A percentile compares a stretch with the other conserved stretches of the same genome.
phyloP scores from a whole-genome alignment of 2,113 vertebrate genomes.

The Mastomys natalensis region DNA sequence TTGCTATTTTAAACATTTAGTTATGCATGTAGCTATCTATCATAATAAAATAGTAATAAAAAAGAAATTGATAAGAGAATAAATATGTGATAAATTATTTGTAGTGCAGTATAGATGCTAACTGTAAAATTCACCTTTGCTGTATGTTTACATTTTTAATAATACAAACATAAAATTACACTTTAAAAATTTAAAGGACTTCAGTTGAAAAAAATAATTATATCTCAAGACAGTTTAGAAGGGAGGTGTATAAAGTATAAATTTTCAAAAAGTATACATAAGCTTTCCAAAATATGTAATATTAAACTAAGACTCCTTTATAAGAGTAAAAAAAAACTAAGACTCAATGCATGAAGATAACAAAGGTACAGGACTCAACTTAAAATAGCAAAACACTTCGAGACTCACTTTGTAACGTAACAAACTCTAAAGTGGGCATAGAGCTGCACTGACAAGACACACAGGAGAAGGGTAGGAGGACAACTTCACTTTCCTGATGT shows the following conservation, averaged over 20 bases:
- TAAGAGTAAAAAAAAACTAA: no score
- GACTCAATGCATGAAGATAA: not conserved
- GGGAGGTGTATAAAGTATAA: conserved; percentile 35
- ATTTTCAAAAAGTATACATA: not conserved
- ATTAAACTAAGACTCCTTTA: no score
- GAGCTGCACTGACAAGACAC: not conserved
- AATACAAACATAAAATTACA: not conserved
- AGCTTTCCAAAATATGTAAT: not conserved
- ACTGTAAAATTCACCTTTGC: not conserved
- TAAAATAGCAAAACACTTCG: not conserved
- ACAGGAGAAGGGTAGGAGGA: not conserved
- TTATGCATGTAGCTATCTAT: not conserved
- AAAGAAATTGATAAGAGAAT: not conserved
- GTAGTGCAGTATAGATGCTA: not conserved
- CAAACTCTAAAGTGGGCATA: not conserved
- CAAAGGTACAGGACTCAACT: not conserved
- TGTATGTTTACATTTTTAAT: not conserved
- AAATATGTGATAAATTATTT: not conserved
- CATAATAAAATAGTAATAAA: not conserved
- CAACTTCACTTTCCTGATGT: not conserved
- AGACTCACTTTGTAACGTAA: not conserved
- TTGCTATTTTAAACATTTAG: not conserved
- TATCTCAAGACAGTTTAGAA: conserved; percentile 2
- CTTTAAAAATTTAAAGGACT: not conserved
- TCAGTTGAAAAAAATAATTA: conserved; percentile 9